Evolutionary conservation across 2,797 vertebrate genomes (phyloP).

Genomic region (Catostomus latipinnis): DNA sequence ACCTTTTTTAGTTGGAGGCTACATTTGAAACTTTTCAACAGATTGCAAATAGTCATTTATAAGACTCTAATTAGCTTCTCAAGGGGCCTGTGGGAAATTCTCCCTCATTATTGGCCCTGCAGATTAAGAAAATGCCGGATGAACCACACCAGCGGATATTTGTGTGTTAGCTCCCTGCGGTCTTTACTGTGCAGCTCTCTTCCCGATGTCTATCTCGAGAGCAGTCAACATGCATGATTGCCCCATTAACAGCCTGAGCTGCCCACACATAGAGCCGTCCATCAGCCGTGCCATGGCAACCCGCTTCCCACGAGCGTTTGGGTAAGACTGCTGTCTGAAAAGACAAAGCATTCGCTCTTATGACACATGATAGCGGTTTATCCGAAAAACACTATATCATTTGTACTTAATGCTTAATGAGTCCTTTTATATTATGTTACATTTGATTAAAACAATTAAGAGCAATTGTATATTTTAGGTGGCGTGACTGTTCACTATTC

Average conservation of each 20-base stretch:
- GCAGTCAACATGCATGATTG: not conserved
- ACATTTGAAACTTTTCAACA: too few relatives aligned
- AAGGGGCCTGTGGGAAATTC: not conserved
- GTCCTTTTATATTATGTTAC: too few relatives aligned
- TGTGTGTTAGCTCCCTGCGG: too few relatives aligned
- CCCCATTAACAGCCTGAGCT: conserved; percentile 4
- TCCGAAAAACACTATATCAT: too few relatives aligned
- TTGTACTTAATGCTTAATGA: too few relatives aligned
- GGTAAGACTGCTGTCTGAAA: not conserved
- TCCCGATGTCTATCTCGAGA: not conserved
- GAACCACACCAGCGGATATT: too few relatives aligned
- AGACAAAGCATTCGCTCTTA: not conserved
- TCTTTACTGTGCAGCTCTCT: not conserved
- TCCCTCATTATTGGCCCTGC: not conserved
- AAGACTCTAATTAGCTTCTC: conserved; percentile 9
- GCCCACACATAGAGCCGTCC: conserved; percentile 15
- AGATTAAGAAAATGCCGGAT: not conserved
- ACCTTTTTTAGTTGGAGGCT: too few relatives aligned
- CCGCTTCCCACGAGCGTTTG: not conserved
- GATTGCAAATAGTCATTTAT: too few relatives aligned
- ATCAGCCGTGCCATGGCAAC: conserved; percentile 16
- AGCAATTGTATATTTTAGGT: too few relatives aligned
- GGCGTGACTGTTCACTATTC: too few relatives aligned
- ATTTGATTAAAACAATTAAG: too few relatives aligned
- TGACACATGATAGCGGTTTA: not conserved